Conservation (phyloP, 2,797 vertebrate species). For the Erithacus rubecula region DNA sequence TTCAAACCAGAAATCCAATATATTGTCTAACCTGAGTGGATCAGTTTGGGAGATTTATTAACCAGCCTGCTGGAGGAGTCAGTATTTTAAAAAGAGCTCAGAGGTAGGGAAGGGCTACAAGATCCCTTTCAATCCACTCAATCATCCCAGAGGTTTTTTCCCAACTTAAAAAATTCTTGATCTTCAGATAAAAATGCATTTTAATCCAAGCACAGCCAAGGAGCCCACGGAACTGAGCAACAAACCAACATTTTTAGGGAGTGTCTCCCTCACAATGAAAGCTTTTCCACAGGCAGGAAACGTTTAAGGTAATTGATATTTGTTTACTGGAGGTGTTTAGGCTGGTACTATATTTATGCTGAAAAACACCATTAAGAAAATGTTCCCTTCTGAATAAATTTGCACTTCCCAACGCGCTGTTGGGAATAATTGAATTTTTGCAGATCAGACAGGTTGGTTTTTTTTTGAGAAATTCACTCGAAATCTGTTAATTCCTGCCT, state of each 20-base stretch:
- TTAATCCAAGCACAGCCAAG: accelerated
- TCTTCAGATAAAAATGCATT: neutral
- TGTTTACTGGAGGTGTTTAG: neutral
- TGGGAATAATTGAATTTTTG: neutral
- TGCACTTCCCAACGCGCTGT: neutral
- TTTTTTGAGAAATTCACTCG: neutral
- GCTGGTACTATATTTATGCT: neutral
- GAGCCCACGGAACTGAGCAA: neutral
- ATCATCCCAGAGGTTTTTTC: neutral
- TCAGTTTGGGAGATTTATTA: neutral
- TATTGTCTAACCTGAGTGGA: neutral
- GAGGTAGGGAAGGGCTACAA: neutral
- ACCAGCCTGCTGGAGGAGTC: neutral
- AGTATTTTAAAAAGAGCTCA: neutral
- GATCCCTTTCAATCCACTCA: neutral
- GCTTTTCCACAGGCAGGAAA: neutral
- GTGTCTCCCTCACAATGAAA: neutral
- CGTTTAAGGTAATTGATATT: neutral
- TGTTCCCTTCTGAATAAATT: neutral
- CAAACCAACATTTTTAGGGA: neutral
- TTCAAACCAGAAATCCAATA: neutral
- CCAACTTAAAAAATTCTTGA: neutral
- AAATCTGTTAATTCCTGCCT: neutral
- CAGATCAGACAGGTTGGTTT: neutral
- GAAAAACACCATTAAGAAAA: conserved; percentile 8